These are phyloP conservation scores for Drosophila birchii DNA, from an alignment of 2,888 invertebrate genomes.

Conservation along the genomic window DNA sequence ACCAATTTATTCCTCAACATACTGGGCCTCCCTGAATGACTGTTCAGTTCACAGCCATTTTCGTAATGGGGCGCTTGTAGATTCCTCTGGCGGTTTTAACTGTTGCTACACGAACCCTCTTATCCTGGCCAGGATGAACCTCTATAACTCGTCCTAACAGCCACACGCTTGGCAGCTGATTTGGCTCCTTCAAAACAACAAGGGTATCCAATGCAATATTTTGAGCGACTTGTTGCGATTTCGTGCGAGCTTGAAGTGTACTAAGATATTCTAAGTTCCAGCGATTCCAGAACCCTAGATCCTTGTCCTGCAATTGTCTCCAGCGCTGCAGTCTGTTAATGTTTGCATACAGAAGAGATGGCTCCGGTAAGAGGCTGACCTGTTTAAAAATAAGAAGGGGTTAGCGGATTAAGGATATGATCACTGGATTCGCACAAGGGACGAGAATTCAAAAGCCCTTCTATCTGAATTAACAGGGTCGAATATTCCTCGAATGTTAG, in stretches of 20 bases:
- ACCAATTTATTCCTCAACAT: too few species aligned
- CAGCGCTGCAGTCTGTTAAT: not conserved
- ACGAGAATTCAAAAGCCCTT: too few species aligned
- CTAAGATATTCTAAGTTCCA: too few species aligned
- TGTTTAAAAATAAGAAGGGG: not conserved
- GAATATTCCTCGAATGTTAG: not conserved
- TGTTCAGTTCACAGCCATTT: not conserved
- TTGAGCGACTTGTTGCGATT: not conserved
- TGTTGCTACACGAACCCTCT: not conserved
- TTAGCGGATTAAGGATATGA: not conserved
- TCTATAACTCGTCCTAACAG: not conserved
- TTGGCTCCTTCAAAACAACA: not conserved
- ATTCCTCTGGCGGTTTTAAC: not conserved
- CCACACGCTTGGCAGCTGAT: slow-evolving; percentile 1
- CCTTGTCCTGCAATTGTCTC: too few species aligned
- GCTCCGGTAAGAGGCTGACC: not conserved
- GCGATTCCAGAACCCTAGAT: too few species aligned
- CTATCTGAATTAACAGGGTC: not conserved
- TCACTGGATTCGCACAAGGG: not conserved
- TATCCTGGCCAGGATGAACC: not conserved
- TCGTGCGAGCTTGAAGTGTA: not conserved
- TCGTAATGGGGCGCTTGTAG: not conserved
- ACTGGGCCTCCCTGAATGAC: too few species aligned
- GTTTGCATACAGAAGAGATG: not conserved
- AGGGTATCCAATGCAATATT: not conserved